phyloP scores from a whole-genome alignment of 1,140 invertebrate genomes.

The Zaprionus camerounensis region DNA sequence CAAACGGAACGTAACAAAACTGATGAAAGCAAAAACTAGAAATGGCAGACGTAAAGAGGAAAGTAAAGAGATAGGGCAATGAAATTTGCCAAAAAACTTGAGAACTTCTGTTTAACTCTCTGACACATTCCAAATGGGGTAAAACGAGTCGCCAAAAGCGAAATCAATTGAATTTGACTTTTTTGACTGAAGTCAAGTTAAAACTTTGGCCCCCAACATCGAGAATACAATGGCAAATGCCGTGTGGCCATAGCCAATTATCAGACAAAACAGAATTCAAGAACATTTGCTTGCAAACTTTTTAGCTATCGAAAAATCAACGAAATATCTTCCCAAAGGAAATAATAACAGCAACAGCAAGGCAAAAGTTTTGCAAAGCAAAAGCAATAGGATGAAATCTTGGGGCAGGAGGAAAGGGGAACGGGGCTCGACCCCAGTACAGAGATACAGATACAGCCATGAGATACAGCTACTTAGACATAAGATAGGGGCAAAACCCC shows the following conservation, averaged over 20 bases:
- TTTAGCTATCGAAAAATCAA: constrained; percentile 70
- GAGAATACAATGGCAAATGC: constrained; percentile 55
- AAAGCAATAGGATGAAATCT: constrained; percentile 3
- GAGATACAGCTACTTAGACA: constrained; percentile 30
- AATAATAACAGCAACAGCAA: constrained; percentile 42
- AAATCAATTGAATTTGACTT: constrained; percentile 79
- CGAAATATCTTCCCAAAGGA: constrained; percentile 58
- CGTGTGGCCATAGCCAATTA: constrained; percentile 73
- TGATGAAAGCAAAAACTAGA: constrained; percentile 8
- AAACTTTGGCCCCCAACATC: constrained; percentile 51
- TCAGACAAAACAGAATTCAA: constrained; percentile 67
- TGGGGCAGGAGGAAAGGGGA: constrained; percentile 4
- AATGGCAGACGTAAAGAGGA: background rate
- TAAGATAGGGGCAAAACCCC: background rate
- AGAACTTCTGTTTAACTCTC: constrained; percentile 8
- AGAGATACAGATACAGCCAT: constrained; percentile 24
- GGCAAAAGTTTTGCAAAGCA: constrained; percentile 44
- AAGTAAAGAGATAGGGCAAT: background rate
- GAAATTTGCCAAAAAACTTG: constrained; percentile 31
- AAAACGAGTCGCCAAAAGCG: constrained; percentile 5
- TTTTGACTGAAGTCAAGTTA: constrained; percentile 49
- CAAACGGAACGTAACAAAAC: constrained; percentile 24
- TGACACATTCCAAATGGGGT: constrained; percentile 7
- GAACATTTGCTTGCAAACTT: constrained; percentile 72
- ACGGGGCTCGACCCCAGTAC: constrained; percentile 8